These are phyloP conservation scores for Siderastrea radians DNA, from an alignment of 92 coral and sea anemone genomes.

Conservation along the genomic window DNA sequence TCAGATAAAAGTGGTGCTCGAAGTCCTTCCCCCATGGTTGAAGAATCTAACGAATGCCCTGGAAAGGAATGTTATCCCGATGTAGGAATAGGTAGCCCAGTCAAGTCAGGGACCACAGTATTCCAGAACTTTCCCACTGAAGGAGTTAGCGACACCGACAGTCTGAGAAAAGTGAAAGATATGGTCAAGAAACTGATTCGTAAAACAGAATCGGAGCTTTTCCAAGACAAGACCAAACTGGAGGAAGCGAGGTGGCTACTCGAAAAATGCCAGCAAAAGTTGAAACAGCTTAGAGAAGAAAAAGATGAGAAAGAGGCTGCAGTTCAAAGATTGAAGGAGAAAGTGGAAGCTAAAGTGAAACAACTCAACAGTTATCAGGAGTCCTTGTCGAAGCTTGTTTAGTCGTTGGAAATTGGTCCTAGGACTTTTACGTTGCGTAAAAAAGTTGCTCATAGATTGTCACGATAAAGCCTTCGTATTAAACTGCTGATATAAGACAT, in stretches of 20 bases:
- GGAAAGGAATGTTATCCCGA: not conserved
- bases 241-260: not conserved
- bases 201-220: not conserved
- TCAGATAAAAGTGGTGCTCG: not conserved
- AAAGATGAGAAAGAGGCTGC: not conserved
- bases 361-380: not conserved
- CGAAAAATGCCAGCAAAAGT: not conserved
- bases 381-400: not conserved
- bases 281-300: not conserved
- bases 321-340: not conserved
- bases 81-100: not conserved
- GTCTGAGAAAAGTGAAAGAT: not conserved
- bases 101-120: not conserved
- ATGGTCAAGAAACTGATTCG: not conserved
- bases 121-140: not conserved
- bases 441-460: no score
- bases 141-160: not conserved
- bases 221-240: not conserved
- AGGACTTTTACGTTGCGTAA: no score
- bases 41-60: not conserved
- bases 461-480: no score
- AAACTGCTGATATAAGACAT: no score
- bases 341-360: not conserved
- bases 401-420: not conserved
- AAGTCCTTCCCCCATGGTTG: not conserved